Evolutionary conservation across 2,888 invertebrate genomes (phyloP).

Genomic region (Tipula helvola): DNA sequence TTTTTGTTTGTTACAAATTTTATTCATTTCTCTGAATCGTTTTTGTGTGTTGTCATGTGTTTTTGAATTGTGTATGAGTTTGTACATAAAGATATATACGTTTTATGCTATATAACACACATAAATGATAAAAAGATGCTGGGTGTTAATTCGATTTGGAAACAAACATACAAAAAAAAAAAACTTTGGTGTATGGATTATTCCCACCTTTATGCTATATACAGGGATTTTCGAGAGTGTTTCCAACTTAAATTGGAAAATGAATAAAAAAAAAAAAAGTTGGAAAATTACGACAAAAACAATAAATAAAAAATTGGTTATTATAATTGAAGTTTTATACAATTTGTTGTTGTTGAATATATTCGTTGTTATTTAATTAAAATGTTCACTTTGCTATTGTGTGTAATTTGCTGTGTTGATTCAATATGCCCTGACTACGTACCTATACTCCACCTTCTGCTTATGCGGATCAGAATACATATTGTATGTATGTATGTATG

Average conservation of each 20-base stretch:
- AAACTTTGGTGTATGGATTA: background rate
- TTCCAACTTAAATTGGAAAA: background rate
- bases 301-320: conserved; percentile 10
- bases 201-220: background rate
- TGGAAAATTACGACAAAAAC: background rate
- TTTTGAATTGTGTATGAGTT: background rate
- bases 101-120: background rate
- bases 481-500: background rate
- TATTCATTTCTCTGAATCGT: background rate
- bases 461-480: background rate
- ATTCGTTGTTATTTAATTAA: background rate
- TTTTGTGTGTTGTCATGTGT: background rate
- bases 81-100: background rate
- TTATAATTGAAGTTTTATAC: conserved; percentile 6
- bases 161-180: background rate
- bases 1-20: background rate
- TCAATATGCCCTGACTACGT: background rate
- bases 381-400: conserved; percentile 4
- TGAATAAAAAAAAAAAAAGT: background rate
- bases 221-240: background rate
- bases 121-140: background rate
- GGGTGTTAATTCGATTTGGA: background rate
- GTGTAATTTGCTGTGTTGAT: background rate
- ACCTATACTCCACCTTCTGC: background rate
- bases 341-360: background rate